Base-by-base conservation (phyloP, 2,888 invertebrate genomes). In the Melanotus villosus region DNA sequence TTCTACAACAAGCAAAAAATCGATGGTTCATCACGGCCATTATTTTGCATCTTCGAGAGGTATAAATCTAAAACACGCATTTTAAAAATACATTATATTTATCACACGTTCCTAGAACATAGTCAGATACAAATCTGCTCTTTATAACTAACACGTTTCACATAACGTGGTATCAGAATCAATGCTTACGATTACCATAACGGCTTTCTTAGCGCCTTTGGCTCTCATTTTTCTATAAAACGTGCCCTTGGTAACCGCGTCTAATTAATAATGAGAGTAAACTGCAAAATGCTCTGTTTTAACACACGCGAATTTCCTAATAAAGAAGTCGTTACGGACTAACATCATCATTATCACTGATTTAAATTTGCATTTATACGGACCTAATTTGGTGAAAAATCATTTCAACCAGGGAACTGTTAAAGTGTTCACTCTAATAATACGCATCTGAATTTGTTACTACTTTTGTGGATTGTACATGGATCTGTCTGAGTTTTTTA, bases 21-120 rank as follows among this genome's bases (percentile, higher is more conserved):
- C 16, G 16, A 41, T 2, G 34, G 12, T 6, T 18, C 36, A 5
- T 41, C 41, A 16, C 16, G 16, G 18, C 41, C 41, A 16, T 7
- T 3, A 41, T 41, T 41, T n/a, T 41, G 7, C 41, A 41, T 16
- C 41, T 14, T 41, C 36, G 12, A 5, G 3, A 26, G 26, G 12
- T 38, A 38, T 38, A 38, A 38, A 38, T 38, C 41, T 18, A 41
- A n/a, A n/a, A 9, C 41, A 16, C 41, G 16, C 34, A 41, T 41
- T 7, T 41, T 18, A 16, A 14, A 41, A 41, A n/a, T 14, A 12
- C n/a, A 7, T 6, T 1, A 41, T 16, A 41, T 41, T 41, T 41
- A 41, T 41, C 3, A 41, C 41, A 16, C 9, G 38, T 38, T 38
- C 21, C 21, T n/a, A 18, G 21, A 21, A 45, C 45, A 12, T 45